phyloP scores from a whole-genome alignment of 1,140 invertebrate genomes.

The Alviniconcha marisindica region DNA sequence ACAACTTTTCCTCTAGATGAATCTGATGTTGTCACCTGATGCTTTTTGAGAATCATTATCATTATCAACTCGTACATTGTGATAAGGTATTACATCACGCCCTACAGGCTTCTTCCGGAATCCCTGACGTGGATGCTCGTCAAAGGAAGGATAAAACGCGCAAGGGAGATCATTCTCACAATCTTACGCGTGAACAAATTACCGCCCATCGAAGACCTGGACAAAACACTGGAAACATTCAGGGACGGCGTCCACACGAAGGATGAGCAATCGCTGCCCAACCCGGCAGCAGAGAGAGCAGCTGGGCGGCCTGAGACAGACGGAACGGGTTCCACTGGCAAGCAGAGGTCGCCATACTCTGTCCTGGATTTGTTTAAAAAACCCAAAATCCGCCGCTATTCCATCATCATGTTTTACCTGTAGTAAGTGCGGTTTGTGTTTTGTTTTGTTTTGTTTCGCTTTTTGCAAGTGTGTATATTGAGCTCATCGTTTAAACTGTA shows the following conservation, averaged over 20 bases:
- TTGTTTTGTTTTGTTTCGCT: too few relatives aligned
- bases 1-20: too few relatives aligned
- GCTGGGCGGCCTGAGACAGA: too few relatives aligned
- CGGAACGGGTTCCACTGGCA: background rate
- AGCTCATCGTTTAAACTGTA: too few relatives aligned
- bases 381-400: conserved; percentile 59
- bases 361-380: conserved; percentile 59
- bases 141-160: conserved; percentile 56
- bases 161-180: conserved; percentile 53
- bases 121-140: conserved; percentile 69
- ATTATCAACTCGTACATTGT: too few relatives aligned
- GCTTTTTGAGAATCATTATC: too few relatives aligned
- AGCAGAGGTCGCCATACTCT: conserved; percentile 28
- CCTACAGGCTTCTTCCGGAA: conserved; percentile 69
- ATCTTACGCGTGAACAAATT: conserved; percentile 63
- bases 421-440: conserved; percentile 61
- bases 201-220: conserved; percentile 27
- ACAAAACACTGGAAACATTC: conserved; percentile 19
- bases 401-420: conserved; percentile 71
- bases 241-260: background rate
- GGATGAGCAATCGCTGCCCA: conserved; percentile 1
- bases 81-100: too few relatives aligned
- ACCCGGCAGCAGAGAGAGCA: background rate
- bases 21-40: too few relatives aligned
- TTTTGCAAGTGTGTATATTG: too few relatives aligned